Evolutionary conservation across 1,140 invertebrate species (phyloP).

Genomic region (Potamilus streckersoni): DNA sequence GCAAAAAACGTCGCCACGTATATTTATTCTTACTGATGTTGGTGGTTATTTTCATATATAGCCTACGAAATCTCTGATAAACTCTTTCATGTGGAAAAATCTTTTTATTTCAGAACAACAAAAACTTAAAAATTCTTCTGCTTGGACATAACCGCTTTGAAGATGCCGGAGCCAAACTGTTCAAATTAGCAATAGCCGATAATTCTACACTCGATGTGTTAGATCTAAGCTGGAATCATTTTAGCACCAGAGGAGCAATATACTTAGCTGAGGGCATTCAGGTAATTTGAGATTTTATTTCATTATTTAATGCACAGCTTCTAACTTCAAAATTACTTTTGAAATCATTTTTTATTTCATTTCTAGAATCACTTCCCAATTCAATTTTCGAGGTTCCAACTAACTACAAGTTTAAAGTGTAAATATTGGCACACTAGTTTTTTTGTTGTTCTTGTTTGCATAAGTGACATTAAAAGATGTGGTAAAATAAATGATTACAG

Average conservation of each 20-base stretch:
- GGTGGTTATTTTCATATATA: too few relatives aligned
- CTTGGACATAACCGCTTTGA: slow-evolving; percentile 49
- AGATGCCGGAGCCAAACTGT: slow-evolving; percentile 36
- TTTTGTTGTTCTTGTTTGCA: too few relatives aligned
- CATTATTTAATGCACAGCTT: neutral
- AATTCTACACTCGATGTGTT: slow-evolving; percentile 52
- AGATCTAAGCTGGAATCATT: slow-evolving; percentile 61
- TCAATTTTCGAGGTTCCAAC: too few relatives aligned
- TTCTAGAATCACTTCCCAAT: too few relatives aligned
- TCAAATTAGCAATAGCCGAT: slow-evolving; percentile 46
- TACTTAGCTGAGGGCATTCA: slow-evolving; percentile 47
- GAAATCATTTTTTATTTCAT: neutral
- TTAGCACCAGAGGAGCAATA: slow-evolving; percentile 48
- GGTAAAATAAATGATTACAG: too few relatives aligned
- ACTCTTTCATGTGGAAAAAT: neutral
- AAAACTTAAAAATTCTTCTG: slow-evolving; percentile 28
- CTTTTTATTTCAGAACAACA: slow-evolving; percentile 23
- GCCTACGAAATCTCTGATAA: too few relatives aligned
- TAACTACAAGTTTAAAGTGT: too few relatives aligned
- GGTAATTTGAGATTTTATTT: slow-evolving; percentile 26
- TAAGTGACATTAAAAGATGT: too few relatives aligned
- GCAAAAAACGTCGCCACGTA: too few relatives aligned
- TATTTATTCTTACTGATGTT: too few relatives aligned
- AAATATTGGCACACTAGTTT: too few relatives aligned
- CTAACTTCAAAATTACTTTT: neutral